Base-by-base conservation (phyloP, 2,888 invertebrate genomes). In the Monopis laevigella region DNA sequence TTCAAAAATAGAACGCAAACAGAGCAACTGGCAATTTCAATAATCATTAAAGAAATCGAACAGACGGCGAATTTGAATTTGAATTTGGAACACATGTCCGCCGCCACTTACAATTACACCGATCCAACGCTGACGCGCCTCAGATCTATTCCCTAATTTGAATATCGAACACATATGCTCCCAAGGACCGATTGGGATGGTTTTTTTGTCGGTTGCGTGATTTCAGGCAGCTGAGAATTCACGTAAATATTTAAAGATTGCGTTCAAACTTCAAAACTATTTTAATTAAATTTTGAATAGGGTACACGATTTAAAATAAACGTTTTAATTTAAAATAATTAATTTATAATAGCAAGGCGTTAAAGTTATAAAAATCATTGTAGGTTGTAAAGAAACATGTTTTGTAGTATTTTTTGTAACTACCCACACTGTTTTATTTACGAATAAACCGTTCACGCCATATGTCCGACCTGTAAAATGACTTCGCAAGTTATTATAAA, bases 391-490 rank as follows among this genome's bases (percentile, higher is more conserved):
- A 21, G 5, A 7, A 7, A 5, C 5, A 21, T 8, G 24, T 21
- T 5, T 8, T 7, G 5, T 21, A 7, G 24, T 21, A 21, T 21
- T 7, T 21, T 8, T 21, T 8, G 8, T 21, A 7, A 21, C 6
- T 21, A 21, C 5, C 5, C 5, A 21, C 24, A 21, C 24, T 8
- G 24, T 21, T 21, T 21, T 8, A 21, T 50, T 51, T 56, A n/a
- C n/a, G n/a, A n/a, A n/a, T n/a, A n/a, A n/a, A n/a, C n/a, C 57
- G 61, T 66, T 69, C 65, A 62, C 71, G 62, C 71, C 72, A 73
- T 72, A 53, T 69, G 71, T 51, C 59, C 50, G 62, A 61, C 59
- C 59, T 60, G 53, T 7, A 56, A 60, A 65, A 65, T 62, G 62
- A 64, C 61, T 42, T 41, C 41, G 46, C 45, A 41, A 48, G 52